Evolutionary conservation across 92 coral and sea anemone genomes (phyloP), one percentile per base, ranked within the genome.

Genomic region (Paramuricea clavata): DNA sequence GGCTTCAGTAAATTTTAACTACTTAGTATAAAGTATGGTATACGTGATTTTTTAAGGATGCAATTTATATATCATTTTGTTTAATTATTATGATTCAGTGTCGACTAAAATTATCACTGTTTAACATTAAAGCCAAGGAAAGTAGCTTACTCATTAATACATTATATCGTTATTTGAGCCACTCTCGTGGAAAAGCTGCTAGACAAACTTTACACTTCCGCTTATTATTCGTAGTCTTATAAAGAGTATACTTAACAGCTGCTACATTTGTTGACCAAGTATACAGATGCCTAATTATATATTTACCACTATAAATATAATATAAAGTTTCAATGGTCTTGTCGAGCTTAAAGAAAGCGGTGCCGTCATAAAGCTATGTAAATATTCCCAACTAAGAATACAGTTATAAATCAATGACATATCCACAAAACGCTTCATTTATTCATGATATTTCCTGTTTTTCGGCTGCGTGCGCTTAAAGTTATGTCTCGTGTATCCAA

Each of bases 391-490:
- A 5, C 35, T 25, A 23, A 8, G 28, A 43, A 44, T 74, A 44
- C 11, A 44, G 35, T 35, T 43, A 74, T 74, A 50, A 52, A 76
- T 76, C 68, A 54, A 50, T 76, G 82, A 54, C 68, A 54, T 60
- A 49, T 16, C 81, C 28, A 44, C 47, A 54, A 56, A 49, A 8
- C 13, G 68, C 5, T 76, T 60, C 39, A 47, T n/a, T 49, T 17
- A 49, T 60, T 4, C 28, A 22, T 32, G 68, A 76, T 76, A 76
- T 76, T 76, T 76, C 82, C 82, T 76, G 82, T 76, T 42, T 74
- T 42, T 42, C 12, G 26, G 26, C 52, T n/a, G n/a, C n/a, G n/a
- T 10, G 26, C 19, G 78, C 49, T 39, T 72, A 39, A 11, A 36
- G 50, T 72, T 74, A 44, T 44, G 43, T 74, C 59, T 74, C 19